Evolutionary conservation across 2,113 vertebrate genomes (phyloP).

Genomic region (Cervus canadensis): DNA sequence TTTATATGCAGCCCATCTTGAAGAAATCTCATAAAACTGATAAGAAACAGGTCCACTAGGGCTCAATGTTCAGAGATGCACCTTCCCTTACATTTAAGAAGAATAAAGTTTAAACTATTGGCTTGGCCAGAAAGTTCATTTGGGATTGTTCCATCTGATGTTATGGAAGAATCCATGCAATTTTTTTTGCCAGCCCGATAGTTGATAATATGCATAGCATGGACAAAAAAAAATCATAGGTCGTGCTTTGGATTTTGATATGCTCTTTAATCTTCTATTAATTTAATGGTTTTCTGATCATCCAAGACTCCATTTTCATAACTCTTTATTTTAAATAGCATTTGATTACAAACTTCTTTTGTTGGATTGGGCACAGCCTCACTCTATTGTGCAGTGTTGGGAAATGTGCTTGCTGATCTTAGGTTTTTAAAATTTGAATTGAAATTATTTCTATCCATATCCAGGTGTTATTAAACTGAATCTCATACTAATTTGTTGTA

Average conservation of each 20-base stretch:
- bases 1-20: neutral
- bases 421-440: neutral
- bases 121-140: neutral
- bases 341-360: neutral
- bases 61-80: neutral
- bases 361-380: neutral
- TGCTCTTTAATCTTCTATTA: neutral
- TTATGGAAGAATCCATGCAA: neutral
- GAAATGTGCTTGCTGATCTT: neutral
- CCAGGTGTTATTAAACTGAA: neutral
- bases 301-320: neutral
- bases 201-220: neutral
- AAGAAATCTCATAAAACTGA: neutral
- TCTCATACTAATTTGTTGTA: neutral
- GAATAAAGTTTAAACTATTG: neutral
- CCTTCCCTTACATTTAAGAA: constrained; percentile 8
- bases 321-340: neutral
- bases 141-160: neutral
- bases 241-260: neutral
- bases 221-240: neutral
- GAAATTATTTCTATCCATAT: constrained; percentile 14
- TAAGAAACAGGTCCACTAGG: neutral
- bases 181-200: neutral
- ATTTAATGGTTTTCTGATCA: neutral
- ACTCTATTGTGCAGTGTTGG: neutral